Base-by-base conservation (phyloP, 1,140 invertebrate genomes). In the Apis dorsata region DNA sequence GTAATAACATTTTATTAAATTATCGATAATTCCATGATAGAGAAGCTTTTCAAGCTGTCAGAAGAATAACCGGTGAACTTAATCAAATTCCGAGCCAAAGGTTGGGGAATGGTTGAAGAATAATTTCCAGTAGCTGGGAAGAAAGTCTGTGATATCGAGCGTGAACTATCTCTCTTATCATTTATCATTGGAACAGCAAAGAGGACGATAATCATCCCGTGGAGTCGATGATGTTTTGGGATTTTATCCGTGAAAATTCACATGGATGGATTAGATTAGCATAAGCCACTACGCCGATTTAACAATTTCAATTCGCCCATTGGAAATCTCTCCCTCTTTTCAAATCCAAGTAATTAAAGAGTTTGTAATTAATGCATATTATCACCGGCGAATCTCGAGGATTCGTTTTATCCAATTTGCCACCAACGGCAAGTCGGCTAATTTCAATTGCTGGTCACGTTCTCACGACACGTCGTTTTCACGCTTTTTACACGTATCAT, bases 301-400 rank as follows among this genome's bases (percentile, higher is more conserved):
- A 28, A 15, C 59, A 34, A 28, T 59, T 65, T 57, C 24, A 63
- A 65, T 53, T 62, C 49, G 72, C 69, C 12, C 78, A 78, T 81
- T 68, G 70, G 55, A 55, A 12, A 21, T 44, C 57, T 53, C 71
- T 59, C n/a, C 34, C 34, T 44, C 34, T 66, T 83, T 74, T 34
- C 62, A 69, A 82, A 70, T 34, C 11, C 63, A 34, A 72, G 68
- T 83, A 86, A 86, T 86, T 86, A 86, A 55, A 24, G 68, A 49
- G 53, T 44, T 71, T 44, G 85, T 81, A 87, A 87, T 87, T 87
- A 86, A 83, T 73, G 71, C 85, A 49, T 24, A 53, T 17, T 59
- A 59, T 57, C 49, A 19, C 62, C n/a, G 28, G 13, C 62, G 21
- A 55, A 74, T 71, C 80, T 53, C 28, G 24, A 60, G 80, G 49